Conservation (phyloP, 2,797 vertebrate species). For the Sebastes itinus region DNA sequence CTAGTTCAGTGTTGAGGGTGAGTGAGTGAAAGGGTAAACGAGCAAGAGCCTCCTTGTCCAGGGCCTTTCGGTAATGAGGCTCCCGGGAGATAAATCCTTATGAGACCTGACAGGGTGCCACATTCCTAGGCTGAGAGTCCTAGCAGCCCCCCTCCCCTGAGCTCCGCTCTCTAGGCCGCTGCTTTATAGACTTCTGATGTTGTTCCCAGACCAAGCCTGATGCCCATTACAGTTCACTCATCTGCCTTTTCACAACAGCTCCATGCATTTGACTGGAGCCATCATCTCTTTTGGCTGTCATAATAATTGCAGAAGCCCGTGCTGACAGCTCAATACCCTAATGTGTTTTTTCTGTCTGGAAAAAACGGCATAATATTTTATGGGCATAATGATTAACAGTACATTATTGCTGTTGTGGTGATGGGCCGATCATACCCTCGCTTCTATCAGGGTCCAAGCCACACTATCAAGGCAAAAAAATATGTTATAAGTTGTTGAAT, state of each 20-base stretch:
- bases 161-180: conserved; percentile 43
- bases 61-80: conserved; percentile 72
- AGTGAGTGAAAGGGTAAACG: conserved; percentile 36
- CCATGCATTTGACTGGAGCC: background rate
- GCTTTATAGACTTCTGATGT: conserved; percentile 64
- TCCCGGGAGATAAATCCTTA: conserved; percentile 77
- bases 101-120: conserved; percentile 80
- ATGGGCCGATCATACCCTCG: background rate
- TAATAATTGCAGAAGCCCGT: background rate
- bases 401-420: background rate
- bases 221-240: conserved; percentile 32
- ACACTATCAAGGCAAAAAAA: conserved; percentile 2
- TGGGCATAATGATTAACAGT: background rate
- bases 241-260: conserved; percentile 25
- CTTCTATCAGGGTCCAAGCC: background rate
- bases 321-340: background rate
- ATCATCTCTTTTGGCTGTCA: background rate
- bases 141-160: conserved; percentile 57
- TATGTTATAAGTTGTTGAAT: conserved; percentile 1
- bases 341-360: background rate
- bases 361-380: background rate
- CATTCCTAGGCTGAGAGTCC: conserved; percentile 73
- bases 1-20: conserved; percentile 9
- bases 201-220: conserved; percentile 44
- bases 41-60: conserved; percentile 56